These are phyloP conservation scores for Mystacornis crossleyi DNA, from an alignment of 2,113 vertebrate species.

Conservation along the genomic window DNA sequence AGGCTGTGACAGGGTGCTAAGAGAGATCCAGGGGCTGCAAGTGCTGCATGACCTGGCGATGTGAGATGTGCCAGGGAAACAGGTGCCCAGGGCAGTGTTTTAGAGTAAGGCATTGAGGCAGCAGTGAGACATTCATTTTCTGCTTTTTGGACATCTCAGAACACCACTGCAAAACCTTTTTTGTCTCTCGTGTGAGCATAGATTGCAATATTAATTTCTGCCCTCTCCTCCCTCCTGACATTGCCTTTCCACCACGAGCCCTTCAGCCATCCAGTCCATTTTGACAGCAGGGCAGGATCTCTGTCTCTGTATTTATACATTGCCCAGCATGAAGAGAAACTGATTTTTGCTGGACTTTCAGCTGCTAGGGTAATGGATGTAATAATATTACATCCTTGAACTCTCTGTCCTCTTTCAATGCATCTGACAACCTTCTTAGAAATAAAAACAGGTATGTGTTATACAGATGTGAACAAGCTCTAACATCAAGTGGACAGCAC, in stretches of 20 bases:
- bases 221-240: not conserved
- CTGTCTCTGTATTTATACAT: not conserved
- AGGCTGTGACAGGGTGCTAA: not conserved
- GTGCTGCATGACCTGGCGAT: not conserved
- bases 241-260: not conserved
- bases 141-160: not conserved
- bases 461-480: not conserved
- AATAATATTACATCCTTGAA: conserved; percentile 12
- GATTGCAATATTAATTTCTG: conserved; percentile 31
- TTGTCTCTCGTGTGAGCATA: not conserved
- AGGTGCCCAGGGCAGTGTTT: not conserved
- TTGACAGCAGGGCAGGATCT: not conserved
- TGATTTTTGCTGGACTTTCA: not conserved
- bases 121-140: not conserved
- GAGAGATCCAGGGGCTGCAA: not conserved
- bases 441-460: not conserved
- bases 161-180: not conserved
- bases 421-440: not conserved
- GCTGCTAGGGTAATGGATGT: not conserved
- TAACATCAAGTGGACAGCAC: conserved; percentile 8
- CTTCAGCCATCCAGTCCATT: not conserved
- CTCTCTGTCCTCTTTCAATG: not conserved
- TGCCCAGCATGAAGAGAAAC: not conserved
- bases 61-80: not conserved
- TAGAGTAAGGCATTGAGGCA: not conserved